Evolutionary conservation across 2,113 vertebrate species (phyloP).

Genomic region (Chunga burmeisteri): DNA sequence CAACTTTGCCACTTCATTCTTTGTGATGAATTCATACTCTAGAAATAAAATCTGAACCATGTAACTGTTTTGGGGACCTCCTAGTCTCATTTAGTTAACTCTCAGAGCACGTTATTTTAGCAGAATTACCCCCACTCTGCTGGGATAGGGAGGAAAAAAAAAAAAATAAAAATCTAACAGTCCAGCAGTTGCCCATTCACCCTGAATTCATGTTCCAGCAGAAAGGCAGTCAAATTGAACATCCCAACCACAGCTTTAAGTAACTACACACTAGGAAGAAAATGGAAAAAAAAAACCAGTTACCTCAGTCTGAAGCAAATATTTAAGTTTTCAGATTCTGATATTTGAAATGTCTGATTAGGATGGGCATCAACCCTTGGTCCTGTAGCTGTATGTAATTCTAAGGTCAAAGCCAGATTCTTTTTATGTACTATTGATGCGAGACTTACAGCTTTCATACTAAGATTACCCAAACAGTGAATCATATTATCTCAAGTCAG

Average conservation of each 20-base stretch:
- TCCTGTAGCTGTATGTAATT: not conserved
- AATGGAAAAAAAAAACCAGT: not conserved
- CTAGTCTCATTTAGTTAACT: not conserved
- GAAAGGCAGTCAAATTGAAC: not conserved
- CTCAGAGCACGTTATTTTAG: not conserved
- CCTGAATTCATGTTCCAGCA: not conserved
- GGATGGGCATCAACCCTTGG: not conserved
- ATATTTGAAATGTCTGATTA: not conserved
- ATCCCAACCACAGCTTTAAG: not conserved
- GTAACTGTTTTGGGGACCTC: not conserved
- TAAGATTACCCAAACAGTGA: not conserved
- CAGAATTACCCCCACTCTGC: not conserved
- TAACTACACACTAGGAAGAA: not conserved
- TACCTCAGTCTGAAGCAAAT: not conserved
- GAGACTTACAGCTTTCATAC: not conserved
- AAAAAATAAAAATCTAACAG: not conserved
- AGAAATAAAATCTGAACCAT: not conserved
- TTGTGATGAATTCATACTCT: not conserved
- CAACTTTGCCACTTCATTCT: not conserved
- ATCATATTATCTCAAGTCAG: not conserved
- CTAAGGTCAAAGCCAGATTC: constrained; percentile 1
- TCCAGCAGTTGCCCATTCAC: not conserved
- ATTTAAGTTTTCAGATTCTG: not conserved
- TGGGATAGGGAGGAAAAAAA: not conserved
- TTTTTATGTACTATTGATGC: not conserved